Conservation (phyloP, 37 sponge, comb jelly and placozoan species). For the Dysidea cf. avara region DNA sequence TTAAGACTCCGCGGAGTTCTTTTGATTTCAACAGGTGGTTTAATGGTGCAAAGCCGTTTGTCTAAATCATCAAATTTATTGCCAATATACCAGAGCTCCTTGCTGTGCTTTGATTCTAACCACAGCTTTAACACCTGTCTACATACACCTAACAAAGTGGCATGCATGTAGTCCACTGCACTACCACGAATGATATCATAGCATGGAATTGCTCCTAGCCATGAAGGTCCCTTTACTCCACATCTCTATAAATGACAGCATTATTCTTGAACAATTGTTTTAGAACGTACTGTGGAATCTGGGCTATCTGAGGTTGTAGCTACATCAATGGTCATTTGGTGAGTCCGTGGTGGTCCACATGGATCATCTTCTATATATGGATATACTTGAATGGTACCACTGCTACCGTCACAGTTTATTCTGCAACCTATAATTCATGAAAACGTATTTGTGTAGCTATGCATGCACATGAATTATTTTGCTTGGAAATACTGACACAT, state of each 20-base stretch:
- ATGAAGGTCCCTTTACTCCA: conserved; percentile 46
- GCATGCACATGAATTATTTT: too few relatives aligned
- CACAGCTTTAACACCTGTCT: conserved; percentile 33
- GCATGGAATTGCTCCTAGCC: conserved; percentile 21
- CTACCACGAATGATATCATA: conserved; percentile 38
- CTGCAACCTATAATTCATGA: too few relatives aligned
- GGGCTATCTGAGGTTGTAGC: neutral
- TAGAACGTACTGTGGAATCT: neutral
- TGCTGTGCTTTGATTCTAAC: conserved; percentile 25
- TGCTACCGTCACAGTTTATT: too few relatives aligned
- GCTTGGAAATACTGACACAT: too few relatives aligned
- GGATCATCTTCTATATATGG: conserved; percentile 11
- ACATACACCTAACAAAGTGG: conserved; percentile 30
- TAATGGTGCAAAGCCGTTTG: conserved; percentile 11
- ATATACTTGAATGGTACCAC: neutral
- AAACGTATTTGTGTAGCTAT: too few relatives aligned
- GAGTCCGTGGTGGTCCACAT: conserved; percentile 6
- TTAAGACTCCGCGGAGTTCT: conserved; percentile 33
- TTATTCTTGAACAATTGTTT: too few relatives aligned
- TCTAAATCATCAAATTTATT: neutral
- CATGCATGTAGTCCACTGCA: conserved; percentile 44
- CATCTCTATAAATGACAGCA: conserved; percentile 4
- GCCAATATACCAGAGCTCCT: conserved; percentile 37
- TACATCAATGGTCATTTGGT: neutral
- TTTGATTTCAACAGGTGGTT: conserved; percentile 28